Conservation (phyloP, 2,113 vertebrate species). For the Dolichotis patagonum region DNA sequence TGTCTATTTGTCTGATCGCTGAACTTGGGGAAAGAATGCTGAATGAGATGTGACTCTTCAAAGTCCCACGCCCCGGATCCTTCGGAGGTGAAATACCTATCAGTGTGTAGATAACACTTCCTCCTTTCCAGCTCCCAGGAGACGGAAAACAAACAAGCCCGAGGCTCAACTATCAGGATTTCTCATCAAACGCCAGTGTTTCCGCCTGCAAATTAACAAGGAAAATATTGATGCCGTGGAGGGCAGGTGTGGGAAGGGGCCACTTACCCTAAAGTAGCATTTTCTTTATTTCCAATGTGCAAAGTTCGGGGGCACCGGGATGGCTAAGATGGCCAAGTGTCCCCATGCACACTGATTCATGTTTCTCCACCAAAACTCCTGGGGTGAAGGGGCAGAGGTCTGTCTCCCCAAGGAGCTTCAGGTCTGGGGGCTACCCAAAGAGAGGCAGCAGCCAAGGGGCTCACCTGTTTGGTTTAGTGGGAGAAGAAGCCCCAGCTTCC, state of each 20-base stretch:
- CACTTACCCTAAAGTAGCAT: too few relatives aligned
- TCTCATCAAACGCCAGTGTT: background rate
- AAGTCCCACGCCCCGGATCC: constrained; percentile 55
- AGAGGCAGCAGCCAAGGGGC: background rate
- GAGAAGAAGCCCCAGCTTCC: background rate
- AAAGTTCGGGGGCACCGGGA: background rate
- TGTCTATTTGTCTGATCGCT: constrained; percentile 89
- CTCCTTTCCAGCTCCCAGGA: constrained; percentile 45
- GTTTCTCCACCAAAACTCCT: background rate
- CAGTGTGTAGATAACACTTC: constrained; percentile 3
- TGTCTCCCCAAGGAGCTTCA: accelerated
- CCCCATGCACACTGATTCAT: accelerated
- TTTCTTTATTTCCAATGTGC: accelerated
- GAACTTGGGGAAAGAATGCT: constrained; percentile 84
- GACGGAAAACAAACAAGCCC: constrained; percentile 63
- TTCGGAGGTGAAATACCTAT: constrained; percentile 80
- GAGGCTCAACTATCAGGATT: background rate
- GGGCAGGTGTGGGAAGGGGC: background rate
- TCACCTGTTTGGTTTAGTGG: too few relatives aligned
- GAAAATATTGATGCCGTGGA: accelerated
- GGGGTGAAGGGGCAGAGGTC: background rate
- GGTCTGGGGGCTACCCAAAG: background rate
- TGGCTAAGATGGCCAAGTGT: background rate
- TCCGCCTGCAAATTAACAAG: background rate
- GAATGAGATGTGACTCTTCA: constrained; percentile 81